Evolutionary conservation across 2,797 vertebrate species (phyloP).

Genomic region (Holocentrus rufus): DNA sequence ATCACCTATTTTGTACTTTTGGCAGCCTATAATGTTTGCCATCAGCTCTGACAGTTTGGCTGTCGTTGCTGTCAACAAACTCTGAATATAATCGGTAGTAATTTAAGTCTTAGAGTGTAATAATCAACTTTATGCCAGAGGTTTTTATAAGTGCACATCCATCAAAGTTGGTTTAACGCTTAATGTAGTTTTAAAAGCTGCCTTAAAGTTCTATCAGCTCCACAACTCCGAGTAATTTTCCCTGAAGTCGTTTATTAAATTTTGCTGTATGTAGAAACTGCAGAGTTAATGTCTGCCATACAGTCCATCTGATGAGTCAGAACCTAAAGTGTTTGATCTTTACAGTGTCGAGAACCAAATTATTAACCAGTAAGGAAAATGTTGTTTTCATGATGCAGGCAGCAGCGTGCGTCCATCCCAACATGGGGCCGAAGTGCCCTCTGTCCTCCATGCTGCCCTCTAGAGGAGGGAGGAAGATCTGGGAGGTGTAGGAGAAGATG

Average conservation of each 20-base stretch:
- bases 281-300: neutral
- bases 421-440: slow-evolving; percentile 78
- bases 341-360: neutral
- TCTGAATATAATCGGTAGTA: too few species aligned
- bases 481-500: slow-evolving; percentile 90
- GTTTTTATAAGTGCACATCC: too few species aligned
- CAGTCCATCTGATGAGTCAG: neutral
- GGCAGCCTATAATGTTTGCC: neutral
- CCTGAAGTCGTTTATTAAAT: too few species aligned
- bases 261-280: too few species aligned
- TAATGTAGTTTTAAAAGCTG: too few species aligned
- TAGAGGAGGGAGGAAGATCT: slow-evolving; percentile 86
- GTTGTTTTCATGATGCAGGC: slow-evolving; percentile 84
- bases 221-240: too few species aligned
- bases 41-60: neutral
- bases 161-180: too few species aligned
- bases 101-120: too few species aligned
- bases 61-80: neutral
- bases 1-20: neutral
- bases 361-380: slow-evolving; percentile 80
- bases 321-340: neutral
- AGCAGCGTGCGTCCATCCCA: slow-evolving; percentile 83
- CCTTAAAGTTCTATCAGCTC: too few species aligned
- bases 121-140: too few species aligned
- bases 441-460: slow-evolving; percentile 85